These are phyloP conservation scores for Sphyrna mokarran DNA, from an alignment of 2,113 vertebrate species.

Conservation along the genomic window DNA sequence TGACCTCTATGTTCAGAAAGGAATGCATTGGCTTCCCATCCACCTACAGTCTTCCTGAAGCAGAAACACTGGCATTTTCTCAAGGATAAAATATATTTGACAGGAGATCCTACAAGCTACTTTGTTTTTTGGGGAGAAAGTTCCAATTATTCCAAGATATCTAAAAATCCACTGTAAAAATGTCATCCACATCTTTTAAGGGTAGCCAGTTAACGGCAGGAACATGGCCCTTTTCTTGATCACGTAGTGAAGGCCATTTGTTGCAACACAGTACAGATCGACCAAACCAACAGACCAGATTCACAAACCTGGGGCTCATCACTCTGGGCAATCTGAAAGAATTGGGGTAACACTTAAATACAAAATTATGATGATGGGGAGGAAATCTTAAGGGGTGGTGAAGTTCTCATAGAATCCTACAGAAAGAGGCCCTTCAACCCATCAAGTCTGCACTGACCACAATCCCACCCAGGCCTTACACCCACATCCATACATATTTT, in stretches of 20 bases:
- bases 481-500: too few relatives aligned
- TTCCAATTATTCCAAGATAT: neutral
- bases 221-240: neutral
- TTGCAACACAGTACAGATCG: neutral
- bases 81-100: neutral
- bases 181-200: neutral
- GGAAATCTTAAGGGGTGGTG: neutral
- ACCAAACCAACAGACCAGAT: neutral
- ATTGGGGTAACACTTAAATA: neutral
- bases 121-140: neutral
- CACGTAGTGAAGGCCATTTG: too few relatives aligned
- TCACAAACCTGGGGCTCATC: neutral
- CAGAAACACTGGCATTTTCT: neutral
- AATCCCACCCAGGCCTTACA: too few relatives aligned
- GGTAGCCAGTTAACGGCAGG: neutral
- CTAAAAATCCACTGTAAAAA: neutral
- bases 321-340: neutral
- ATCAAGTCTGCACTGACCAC: too few relatives aligned
- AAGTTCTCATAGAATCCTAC: neutral
- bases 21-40: neutral
- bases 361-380: too few relatives aligned
- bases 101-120: neutral
- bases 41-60: neutral
- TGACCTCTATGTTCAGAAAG: neutral
- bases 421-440: too few relatives aligned